phyloP scores from a whole-genome alignment of 2,797 vertebrate species.

The Coranthus polyacanthus region DNA sequence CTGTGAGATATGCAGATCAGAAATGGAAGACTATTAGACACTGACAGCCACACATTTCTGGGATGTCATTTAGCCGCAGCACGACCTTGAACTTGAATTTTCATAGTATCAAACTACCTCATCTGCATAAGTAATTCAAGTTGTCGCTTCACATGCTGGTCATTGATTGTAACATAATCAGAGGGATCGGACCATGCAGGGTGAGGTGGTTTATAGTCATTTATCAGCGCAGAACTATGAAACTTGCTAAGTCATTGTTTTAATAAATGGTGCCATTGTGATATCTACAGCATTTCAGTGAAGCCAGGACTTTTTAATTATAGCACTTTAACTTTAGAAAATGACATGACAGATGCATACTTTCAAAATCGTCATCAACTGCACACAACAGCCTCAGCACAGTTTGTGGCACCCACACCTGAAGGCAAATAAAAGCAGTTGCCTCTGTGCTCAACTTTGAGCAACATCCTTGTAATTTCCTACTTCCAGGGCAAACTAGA shows the following conservation, averaged over 20 bases:
- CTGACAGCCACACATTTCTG: conserved; percentile 27
- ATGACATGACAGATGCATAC: background rate
- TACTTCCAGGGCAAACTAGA: conserved; percentile 60
- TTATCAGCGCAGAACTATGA: conserved; percentile 40
- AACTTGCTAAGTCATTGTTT: conserved; percentile 46
- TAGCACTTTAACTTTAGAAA: background rate
- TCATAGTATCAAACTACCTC: conserved; percentile 61
- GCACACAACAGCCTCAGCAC: conserved; percentile 22
- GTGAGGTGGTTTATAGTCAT: conserved; percentile 25
- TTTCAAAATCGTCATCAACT: conserved; percentile 1
- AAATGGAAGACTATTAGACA: conserved; percentile 31
- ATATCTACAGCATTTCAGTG: conserved; percentile 6
- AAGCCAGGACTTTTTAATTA: background rate
- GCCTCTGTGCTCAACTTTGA: conserved; percentile 65
- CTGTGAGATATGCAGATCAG: conserved; percentile 50
- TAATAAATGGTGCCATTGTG: conserved; percentile 13
- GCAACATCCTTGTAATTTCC: conserved; percentile 76
- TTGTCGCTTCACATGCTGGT: conserved; percentile 63
- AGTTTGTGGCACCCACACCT: conserved; percentile 37
- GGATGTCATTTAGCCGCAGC: conserved; percentile 27
- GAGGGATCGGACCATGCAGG: conserved; percentile 30
- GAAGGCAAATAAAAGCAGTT: conserved; percentile 61
- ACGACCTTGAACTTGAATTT: conserved; percentile 69
- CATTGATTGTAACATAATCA: conserved; percentile 74
- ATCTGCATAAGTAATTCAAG: conserved; percentile 80